phyloP scores from a whole-genome alignment of 1,140 invertebrate species.

The Psix sp. region DNA sequence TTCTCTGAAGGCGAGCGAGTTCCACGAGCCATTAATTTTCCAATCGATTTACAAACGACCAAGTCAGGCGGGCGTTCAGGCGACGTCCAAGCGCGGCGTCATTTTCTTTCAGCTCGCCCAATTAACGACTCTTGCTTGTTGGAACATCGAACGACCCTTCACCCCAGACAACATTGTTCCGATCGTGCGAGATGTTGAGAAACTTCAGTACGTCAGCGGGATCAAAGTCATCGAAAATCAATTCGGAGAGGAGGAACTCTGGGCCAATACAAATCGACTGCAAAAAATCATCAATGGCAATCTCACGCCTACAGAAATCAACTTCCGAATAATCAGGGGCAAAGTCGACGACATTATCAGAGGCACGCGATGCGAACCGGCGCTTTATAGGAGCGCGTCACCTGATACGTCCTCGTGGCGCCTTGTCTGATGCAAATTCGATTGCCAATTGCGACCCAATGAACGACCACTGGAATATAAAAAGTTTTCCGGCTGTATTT shows the following conservation, averaged over 20 bases:
- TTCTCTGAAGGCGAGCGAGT: slow-evolving; percentile 67
- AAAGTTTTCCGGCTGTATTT: slow-evolving; percentile 12
- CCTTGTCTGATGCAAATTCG: slow-evolving; percentile 59
- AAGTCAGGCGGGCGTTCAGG: slow-evolving; percentile 74
- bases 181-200: slow-evolving; percentile 78
- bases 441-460: slow-evolving; percentile 10
- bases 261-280: slow-evolving; percentile 74
- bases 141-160: slow-evolving; percentile 83
- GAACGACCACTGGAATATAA: neutral
- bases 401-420: slow-evolving; percentile 68
- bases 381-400: slow-evolving; percentile 20
- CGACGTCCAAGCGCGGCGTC: slow-evolving; percentile 77
- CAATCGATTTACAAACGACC: slow-evolving; percentile 70
- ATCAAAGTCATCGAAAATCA: slow-evolving; percentile 73
- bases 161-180: slow-evolving; percentile 78
- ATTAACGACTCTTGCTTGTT: slow-evolving; percentile 83
- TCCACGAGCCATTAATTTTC: slow-evolving; percentile 67
- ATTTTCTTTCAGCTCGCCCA: slow-evolving; percentile 84
- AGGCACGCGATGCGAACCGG: slow-evolving; percentile 71
- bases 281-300: slow-evolving; percentile 75
- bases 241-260: slow-evolving; percentile 70
- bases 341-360: slow-evolving; percentile 72
- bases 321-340: slow-evolving; percentile 70
- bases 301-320: slow-evolving; percentile 67
- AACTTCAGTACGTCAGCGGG: slow-evolving; percentile 82